Percentiles rank a stretch among this genome's conserved stretches.
Conservation (phyloP, 2,797 vertebrate genomes). For the Trichosurus vulpecula region DNA sequence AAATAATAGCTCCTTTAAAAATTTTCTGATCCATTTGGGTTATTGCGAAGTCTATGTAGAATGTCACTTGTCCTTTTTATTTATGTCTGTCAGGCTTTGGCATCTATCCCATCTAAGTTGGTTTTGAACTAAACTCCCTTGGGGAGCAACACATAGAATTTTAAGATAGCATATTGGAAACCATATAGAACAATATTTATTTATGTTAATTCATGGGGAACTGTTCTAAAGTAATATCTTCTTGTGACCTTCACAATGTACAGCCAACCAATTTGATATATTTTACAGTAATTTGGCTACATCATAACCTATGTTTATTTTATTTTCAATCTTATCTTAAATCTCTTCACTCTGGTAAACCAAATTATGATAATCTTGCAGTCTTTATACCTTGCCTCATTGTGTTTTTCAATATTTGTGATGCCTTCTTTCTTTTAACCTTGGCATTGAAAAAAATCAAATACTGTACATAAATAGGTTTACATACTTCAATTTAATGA, state of each 20-base stretch:
- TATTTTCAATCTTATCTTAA: constrained; percentile 82
- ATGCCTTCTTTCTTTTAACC: constrained; percentile 75
- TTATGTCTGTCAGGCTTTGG: constrained; percentile 78
- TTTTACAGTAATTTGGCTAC: constrained; percentile 74
- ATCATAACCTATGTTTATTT: constrained; percentile 81
- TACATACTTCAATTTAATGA: constrained; percentile 69
- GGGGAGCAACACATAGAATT: constrained; percentile 57
- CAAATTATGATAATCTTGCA: constrained; percentile 77
- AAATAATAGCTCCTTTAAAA: not conserved
- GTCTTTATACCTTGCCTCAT: constrained; percentile 65
- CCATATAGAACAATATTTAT: constrained; percentile 72
- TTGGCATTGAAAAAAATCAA: constrained; percentile 66
- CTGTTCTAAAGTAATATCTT: constrained; percentile 82
- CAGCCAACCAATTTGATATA: constrained; percentile 71
- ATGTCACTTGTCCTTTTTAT: constrained; percentile 73
- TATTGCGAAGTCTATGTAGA: constrained; percentile 44
- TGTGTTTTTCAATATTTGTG: constrained; percentile 77
- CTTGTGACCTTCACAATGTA: constrained; percentile 75
- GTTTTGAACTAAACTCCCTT: constrained; percentile 66
- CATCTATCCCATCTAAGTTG: constrained; percentile 63
- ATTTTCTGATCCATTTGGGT: constrained; percentile 24
- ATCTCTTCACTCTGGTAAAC: constrained; percentile 75
- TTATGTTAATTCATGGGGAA: constrained; percentile 82
- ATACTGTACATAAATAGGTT: constrained; percentile 72
- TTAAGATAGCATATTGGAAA: constrained; percentile 78